phyloP scores from a whole-genome alignment of 2,797 vertebrate species.

The Spheniscus humboldti region DNA sequence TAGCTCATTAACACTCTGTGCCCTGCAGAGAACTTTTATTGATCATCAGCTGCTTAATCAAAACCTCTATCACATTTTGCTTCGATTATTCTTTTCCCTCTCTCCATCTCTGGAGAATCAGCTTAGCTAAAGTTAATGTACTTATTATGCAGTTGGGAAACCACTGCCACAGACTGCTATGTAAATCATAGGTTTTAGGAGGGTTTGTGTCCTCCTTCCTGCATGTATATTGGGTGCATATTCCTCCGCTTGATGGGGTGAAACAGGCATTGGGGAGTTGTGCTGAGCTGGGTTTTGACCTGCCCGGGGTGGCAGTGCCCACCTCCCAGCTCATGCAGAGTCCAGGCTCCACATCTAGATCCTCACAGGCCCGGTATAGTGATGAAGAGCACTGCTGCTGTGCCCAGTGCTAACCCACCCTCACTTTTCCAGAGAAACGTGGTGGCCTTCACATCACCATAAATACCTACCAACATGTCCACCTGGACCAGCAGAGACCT shows the following conservation, averaged over 20 bases:
- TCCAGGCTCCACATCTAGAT: neutral
- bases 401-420: neutral
- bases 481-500: neutral
- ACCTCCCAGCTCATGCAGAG: neutral
- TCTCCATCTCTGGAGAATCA: conserved; percentile 22
- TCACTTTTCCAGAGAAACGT: neutral
- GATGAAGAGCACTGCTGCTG: neutral
- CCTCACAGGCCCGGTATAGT: neutral
- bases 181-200: neutral
- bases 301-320: neutral
- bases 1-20: conserved; percentile 45
- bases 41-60: conserved; percentile 63
- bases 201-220: neutral
- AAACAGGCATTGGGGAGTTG: neutral
- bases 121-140: conserved; percentile 15
- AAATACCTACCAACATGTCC: neutral
- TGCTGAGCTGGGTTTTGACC: neutral
- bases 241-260: neutral
- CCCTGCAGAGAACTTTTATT: conserved; percentile 54
- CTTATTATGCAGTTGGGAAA: conserved; percentile 22
- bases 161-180: neutral
- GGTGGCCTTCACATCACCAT: neutral
- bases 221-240: neutral
- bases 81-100: conserved; percentile 45
- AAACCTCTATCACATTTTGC: conserved; percentile 31